Conservation (phyloP, 1,140 invertebrate genomes). For the Phthorimaea operculella region DNA sequence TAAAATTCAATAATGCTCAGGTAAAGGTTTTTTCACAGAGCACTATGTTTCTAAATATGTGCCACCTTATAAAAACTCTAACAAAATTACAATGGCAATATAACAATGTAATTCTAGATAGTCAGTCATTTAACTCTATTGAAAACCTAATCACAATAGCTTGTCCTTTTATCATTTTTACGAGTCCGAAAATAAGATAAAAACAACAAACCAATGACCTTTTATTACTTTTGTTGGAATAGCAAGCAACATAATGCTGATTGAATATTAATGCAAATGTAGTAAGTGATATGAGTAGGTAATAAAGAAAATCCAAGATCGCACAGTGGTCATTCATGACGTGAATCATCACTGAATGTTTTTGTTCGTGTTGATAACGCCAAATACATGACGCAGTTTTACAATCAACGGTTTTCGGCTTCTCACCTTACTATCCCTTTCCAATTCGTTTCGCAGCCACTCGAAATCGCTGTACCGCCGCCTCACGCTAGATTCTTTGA, state of each 20-base stretch:
- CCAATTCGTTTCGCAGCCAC: constrained; percentile 98
- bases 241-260: too few species aligned
- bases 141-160: background rate
- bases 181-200: background rate
- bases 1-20: too few species aligned
- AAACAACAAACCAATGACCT: background rate
- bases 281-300: too few species aligned
- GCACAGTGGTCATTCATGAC: background rate
- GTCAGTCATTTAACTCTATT: background rate
- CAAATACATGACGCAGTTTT: background rate
- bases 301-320: background rate
- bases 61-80: too few species aligned
- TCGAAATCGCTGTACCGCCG: constrained; percentile 99
- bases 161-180: background rate
- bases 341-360: constrained; percentile 4
- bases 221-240: too few species aligned
- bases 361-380: background rate
- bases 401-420: background rate
- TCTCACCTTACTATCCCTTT: constrained; percentile 97
- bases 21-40: too few species aligned
- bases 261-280: too few species aligned
- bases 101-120: too few species aligned
- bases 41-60: too few species aligned
- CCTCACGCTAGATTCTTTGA: constrained; percentile 98
- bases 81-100: too few species aligned